A percentile compares a stretch with the other conserved stretches of the same genome.
Conservation (phyloP, 1,140 invertebrate species). For the Temnothorax curvispinosus region DNA sequence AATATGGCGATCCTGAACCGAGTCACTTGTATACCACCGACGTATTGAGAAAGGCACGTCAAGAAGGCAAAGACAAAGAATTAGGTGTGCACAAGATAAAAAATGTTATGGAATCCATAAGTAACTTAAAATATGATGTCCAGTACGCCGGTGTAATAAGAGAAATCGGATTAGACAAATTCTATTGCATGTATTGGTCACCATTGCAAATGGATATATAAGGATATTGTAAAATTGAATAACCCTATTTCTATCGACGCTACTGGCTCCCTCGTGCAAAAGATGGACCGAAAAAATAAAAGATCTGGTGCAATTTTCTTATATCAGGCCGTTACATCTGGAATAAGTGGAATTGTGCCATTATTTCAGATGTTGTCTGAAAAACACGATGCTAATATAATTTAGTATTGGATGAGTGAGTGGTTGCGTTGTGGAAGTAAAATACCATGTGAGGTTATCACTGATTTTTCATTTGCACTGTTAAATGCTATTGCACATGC, state of each 20-base stretch:
- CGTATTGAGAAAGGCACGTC: conserved; percentile 5
- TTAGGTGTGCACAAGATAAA: conserved; percentile 9
- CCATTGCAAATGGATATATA: conserved; percentile 21
- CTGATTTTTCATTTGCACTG: conserved; percentile 30
- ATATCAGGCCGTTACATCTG: conserved; percentile 21
- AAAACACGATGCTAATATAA: conserved; percentile 14
- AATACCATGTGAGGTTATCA: not conserved
- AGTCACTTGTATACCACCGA: not conserved
- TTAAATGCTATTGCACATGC: conserved; percentile 28
- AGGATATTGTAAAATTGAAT: conserved; percentile 5
- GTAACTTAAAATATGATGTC: conserved; percentile 27
- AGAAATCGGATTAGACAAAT: conserved; percentile 34
- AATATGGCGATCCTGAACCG: conserved; percentile 21
- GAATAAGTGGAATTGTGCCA: not conserved
- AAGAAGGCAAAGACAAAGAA: conserved; percentile 30
- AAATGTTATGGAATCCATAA: not conserved
- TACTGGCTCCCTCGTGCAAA: conserved; percentile 2
- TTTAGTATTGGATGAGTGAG: not conserved
- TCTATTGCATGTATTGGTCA: conserved; percentile 36
- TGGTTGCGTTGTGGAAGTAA: not conserved
- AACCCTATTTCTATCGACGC: not conserved
- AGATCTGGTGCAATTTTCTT: conserved; percentile 14
- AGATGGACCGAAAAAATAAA: not conserved
- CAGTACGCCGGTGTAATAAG: conserved; percentile 11
- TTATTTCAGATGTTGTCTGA: conserved; percentile 14